phyloP scores from a whole-genome alignment of 1,140 invertebrate genomes.

The Drosophila pseudoananassae region DNA sequence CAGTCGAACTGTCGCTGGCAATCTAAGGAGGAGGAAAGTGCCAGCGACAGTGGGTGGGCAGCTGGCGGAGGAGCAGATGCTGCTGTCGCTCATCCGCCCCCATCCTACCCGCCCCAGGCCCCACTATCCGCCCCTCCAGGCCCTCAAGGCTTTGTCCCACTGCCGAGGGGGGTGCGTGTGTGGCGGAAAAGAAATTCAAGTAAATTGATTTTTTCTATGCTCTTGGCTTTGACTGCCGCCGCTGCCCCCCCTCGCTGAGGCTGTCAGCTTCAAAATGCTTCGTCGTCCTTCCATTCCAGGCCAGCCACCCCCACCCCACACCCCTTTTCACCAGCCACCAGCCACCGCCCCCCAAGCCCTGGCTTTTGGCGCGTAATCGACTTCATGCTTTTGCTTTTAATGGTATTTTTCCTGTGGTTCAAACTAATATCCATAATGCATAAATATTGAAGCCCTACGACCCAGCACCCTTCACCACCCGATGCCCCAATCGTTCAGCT shows the following conservation, averaged over 20 bases:
- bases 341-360: constrained; percentile 18
- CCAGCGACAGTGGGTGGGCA: constrained; percentile 56
- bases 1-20: constrained; percentile 73
- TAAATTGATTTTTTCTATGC: constrained; percentile 75
- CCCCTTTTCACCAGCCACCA: background rate
- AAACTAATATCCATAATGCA: constrained; percentile 83
- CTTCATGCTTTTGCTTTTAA: constrained; percentile 82
- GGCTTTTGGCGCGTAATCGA: constrained; percentile 82
- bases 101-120: constrained; percentile 4
- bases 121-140: constrained; percentile 18
- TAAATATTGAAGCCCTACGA: constrained; percentile 76
- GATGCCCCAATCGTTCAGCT: constrained; percentile 56
- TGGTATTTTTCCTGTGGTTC: constrained; percentile 82
- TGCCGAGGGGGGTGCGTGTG: constrained; percentile 51
- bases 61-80: constrained; percentile 59
- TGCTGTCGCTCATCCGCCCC: constrained; percentile 66
- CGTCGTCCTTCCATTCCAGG: constrained; percentile 30
- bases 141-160: constrained; percentile 67
- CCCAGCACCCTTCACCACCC: constrained; percentile 41
- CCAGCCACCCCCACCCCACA: background rate
- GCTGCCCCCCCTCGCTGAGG: constrained; percentile 11
- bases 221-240: constrained; percentile 61
- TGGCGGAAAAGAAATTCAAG: constrained; percentile 70
- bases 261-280: constrained; percentile 73
- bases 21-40: constrained; percentile 76